Percentiles rank a stretch among this genome's conserved stretches.
Evolutionary conservation across 2,888 invertebrate genomes (phyloP).

Genomic region (Hydraecia micacea): DNA sequence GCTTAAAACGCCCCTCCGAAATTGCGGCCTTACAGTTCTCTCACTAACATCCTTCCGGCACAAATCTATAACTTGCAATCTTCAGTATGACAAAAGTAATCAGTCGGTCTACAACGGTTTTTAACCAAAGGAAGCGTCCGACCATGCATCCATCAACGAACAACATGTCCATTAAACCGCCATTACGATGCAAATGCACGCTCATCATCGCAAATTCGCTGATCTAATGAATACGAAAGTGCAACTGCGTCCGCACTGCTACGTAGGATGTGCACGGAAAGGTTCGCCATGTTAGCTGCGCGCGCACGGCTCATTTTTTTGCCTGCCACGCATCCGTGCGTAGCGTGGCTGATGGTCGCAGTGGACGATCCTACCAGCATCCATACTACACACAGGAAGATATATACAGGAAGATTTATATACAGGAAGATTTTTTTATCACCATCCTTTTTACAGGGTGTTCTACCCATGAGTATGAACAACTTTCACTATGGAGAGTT

Average conservation of each 20-base stretch:
- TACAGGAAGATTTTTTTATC: no score
- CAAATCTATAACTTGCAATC: conserved; percentile 17
- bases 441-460: no score
- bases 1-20: no score
- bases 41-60: neutral
- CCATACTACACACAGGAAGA: no score
- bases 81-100: conserved; percentile 31
- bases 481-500: no score
- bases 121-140: conserved; percentile 21
- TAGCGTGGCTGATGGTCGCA: neutral
- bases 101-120: conserved; percentile 21
- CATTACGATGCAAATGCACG: conserved; percentile 43
- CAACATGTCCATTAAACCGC: conserved; percentile 27
- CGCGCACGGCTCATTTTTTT: no score
- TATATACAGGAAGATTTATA: neutral
- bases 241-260: conserved; percentile 27
- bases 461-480: no score
- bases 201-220: conserved; percentile 50
- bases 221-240: conserved; percentile 48
- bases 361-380: neutral
- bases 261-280: neutral
- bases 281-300: neutral
- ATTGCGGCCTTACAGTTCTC: no score
- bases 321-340: neutral
- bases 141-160: conserved; percentile 11